Percentiles rank a stretch among this genome's conserved stretches.
Evolutionary conservation across 2,888 invertebrate genomes (phyloP).

Genomic region (Drosophila stalkeri): DNA sequence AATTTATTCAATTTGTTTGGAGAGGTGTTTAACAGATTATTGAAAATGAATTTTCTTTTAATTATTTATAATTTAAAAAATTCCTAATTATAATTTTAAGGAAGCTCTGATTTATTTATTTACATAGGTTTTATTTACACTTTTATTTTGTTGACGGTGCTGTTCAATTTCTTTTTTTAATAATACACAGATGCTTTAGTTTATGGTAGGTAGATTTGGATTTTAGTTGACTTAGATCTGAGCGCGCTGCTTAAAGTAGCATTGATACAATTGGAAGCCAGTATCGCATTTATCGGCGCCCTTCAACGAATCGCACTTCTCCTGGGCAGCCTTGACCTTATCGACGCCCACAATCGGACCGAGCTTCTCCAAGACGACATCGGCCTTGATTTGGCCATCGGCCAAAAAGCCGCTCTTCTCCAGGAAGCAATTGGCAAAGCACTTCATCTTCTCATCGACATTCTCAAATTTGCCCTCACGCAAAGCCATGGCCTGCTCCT

Average conservation of each 20-base stretch:
- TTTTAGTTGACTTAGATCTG: slow-evolving; percentile 33
- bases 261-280: slow-evolving; percentile 68
- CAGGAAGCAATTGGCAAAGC: slow-evolving; percentile 82
- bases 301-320: slow-evolving; percentile 61
- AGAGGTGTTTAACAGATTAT: neutral
- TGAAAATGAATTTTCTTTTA: neutral
- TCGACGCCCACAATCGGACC: slow-evolving; percentile 62
- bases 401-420: slow-evolving; percentile 75
- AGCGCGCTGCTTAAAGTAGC: slow-evolving; percentile 65
- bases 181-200: slow-evolving; percentile 48
- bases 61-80: neutral
- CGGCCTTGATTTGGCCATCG: slow-evolving; percentile 72
- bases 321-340: slow-evolving; percentile 54
- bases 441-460: slow-evolving; percentile 67
- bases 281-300: slow-evolving; percentile 78
- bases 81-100: slow-evolving; percentile 16
- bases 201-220: neutral
- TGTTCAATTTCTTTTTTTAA: slow-evolving; percentile 8
- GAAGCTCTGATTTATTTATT: slow-evolving; percentile 17
- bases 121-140: neutral
- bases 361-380: slow-evolving; percentile 58
- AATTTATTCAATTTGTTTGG: neutral
- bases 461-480: slow-evolving; percentile 66
- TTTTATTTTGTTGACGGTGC: neutral
- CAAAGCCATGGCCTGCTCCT: slow-evolving; percentile 69